These are phyloP conservation scores for Helicoverpa assulta DNA, from an alignment of 2,888 invertebrate species.

Conservation along the genomic window DNA sequence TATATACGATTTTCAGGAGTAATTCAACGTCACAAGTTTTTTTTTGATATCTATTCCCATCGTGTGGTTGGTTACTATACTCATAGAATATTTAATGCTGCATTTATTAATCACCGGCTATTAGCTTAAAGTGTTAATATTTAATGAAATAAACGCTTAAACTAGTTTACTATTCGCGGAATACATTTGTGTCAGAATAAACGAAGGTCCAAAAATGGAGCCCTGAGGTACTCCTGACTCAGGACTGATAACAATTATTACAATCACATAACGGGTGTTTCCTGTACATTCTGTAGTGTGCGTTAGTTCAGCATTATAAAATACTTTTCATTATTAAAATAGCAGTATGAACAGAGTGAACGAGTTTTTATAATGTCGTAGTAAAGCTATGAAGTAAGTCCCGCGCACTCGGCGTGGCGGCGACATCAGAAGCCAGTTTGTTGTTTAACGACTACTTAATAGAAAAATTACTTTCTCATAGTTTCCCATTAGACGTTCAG, in stretches of 20 bases:
- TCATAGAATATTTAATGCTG: too few species aligned
- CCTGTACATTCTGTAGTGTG: too few species aligned
- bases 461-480: constrained; percentile 25
- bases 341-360: constrained; percentile 1
- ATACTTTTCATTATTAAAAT: constrained; percentile 17
- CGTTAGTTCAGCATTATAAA: too few species aligned
- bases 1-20: too few species aligned
- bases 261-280: too few species aligned
- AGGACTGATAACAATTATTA: too few species aligned
- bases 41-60: too few species aligned
- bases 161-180: not conserved
- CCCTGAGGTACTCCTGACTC: not conserved
- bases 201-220: not conserved
- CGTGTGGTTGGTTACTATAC: too few species aligned
- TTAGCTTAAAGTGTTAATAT: not conserved
- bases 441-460: constrained; percentile 20
- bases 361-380: constrained; percentile 22
- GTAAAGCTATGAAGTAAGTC: constrained; percentile 27
- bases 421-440: constrained; percentile 18
- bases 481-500: constrained; percentile 10
- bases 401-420: constrained; percentile 1
- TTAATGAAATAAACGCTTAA: not conserved
- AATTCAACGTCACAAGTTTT: too few species aligned
- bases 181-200: not conserved
- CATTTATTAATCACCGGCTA: not conserved